Conservation (phyloP, 2,797 vertebrate species). For the Acanthis flammea region DNA sequence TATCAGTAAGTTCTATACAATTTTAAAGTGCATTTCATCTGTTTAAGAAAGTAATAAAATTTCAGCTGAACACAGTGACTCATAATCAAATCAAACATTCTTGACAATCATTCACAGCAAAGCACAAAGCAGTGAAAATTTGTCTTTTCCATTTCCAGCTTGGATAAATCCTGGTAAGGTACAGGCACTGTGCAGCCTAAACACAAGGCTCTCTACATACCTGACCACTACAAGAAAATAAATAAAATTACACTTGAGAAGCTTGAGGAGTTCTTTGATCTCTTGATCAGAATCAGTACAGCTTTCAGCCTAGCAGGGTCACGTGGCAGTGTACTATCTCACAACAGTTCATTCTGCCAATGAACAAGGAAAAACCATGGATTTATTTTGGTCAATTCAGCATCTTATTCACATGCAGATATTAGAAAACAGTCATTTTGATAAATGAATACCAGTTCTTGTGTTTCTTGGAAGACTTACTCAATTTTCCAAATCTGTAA, state of each 20-base stretch:
- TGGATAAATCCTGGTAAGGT: not conserved
- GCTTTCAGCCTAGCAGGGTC: not conserved
- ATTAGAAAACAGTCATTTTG: not conserved
- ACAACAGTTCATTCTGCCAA: not conserved
- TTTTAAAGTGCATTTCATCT: slow-evolving; percentile 36
- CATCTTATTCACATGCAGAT: not conserved
- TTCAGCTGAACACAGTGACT: not conserved
- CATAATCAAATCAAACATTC: not conserved
- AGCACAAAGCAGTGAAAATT: not conserved
- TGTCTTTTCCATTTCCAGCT: not conserved
- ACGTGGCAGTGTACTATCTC: not conserved
- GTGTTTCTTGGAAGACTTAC: slow-evolving; percentile 25
- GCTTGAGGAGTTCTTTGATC: not conserved
- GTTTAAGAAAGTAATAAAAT: not conserved
- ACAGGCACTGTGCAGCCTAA: not conserved
- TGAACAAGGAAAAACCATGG: not conserved
- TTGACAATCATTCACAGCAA: not conserved
- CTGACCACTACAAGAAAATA: not conserved
- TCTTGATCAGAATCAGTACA: not conserved
- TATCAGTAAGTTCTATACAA: not conserved
- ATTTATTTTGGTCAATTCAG: not conserved
- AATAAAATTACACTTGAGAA: not conserved
- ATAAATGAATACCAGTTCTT: not conserved
- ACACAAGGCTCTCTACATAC: not conserved
- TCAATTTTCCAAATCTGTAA: not conserved